Base-by-base conservation (phyloP, 2,888 invertebrate genomes). In the Anthophora plumipes region DNA sequence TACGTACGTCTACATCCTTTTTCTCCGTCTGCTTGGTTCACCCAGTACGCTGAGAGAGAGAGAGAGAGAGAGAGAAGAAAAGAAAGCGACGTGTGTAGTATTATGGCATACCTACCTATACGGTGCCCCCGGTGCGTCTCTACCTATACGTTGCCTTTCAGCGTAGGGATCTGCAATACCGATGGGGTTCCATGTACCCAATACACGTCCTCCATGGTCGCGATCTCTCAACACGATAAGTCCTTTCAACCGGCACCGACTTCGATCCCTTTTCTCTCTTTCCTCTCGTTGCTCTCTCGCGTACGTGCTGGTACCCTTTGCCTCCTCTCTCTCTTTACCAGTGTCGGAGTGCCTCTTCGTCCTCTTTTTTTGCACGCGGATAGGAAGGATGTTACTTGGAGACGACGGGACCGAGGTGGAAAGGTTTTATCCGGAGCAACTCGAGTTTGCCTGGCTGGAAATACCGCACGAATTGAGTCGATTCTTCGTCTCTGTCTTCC, bases 181-280 rank as follows among this genome's bases (percentile, higher is more conserved):
- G 83, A 82, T 63, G 80, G 76, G 84, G 78, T 77, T 81, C 81
- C 83, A 59, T 83, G 86, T 85, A 85, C 64, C 78, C 80, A 59
- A 83, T 85, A 80, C 80, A 83, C 82, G 78, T 85, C 77, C 78
- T 76, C 77, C 77, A 69, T 77, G 80, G 76, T 82, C 82, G 85
- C 85, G 87, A 87, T 87, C 87, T 85, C 87, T 85, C 86, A 78
- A 87, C 85, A 77, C 87, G 86, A 87, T 87, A 87, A 87, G 87
- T 85, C 83, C 82, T 85, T 87, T 87, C 86, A 84, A 87, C 81
- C 77, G 79, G 83, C 72, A 87, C 83, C 81, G 83, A 73, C 77
- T 80, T 66, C 78, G 76, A 82, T 79, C 77, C 75, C 77, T 70
- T 80, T 67, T 70, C 81, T 68, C 81, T 68, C 78, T 54, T 67